phyloP scores from a whole-genome alignment of 1,140 invertebrate genomes.

The Lepidurus couesii region DNA sequence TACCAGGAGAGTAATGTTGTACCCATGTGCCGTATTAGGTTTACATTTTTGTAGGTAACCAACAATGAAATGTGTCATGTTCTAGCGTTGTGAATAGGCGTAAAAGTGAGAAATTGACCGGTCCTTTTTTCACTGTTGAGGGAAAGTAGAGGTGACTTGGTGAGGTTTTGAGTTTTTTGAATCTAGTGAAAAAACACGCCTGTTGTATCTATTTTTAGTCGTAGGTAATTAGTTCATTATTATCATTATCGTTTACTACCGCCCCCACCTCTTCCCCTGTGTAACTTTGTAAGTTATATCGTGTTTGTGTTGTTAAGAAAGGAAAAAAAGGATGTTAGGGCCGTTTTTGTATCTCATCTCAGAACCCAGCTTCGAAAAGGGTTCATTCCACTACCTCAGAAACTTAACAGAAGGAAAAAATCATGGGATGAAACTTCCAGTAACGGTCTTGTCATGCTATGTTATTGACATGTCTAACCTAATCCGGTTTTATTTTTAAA shows the following conservation, averaged over 20 bases:
- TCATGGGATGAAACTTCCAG: conserved; percentile 1
- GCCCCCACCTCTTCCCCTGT: not conserved
- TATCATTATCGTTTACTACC: not conserved
- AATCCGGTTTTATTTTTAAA: not conserved
- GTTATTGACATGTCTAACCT: not conserved
- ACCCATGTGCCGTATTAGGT: not conserved
- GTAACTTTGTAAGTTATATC: not conserved
- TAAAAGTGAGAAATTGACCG: not conserved
- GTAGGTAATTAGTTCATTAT: not conserved
- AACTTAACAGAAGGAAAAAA: not conserved
- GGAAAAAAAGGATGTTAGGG: not conserved
- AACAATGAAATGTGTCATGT: not conserved
- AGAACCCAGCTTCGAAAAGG: not conserved
- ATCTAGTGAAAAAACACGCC: not conserved
- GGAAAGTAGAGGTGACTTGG: not conserved
- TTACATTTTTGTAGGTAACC: too few relatives aligned
- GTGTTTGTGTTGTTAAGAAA: too few relatives aligned
- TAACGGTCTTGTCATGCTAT: not conserved
- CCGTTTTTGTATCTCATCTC: conserved; percentile 7
- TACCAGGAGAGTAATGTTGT: not conserved
- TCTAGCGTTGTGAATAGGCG: not conserved
- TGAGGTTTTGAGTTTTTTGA: not conserved
- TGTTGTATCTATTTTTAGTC: not conserved
- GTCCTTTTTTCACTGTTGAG: not conserved
- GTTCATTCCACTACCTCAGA: conserved; percentile 18